Evolutionary conservation across 1,140 invertebrate genomes (phyloP).

Genomic region (Drosophila tsacasi): DNA sequence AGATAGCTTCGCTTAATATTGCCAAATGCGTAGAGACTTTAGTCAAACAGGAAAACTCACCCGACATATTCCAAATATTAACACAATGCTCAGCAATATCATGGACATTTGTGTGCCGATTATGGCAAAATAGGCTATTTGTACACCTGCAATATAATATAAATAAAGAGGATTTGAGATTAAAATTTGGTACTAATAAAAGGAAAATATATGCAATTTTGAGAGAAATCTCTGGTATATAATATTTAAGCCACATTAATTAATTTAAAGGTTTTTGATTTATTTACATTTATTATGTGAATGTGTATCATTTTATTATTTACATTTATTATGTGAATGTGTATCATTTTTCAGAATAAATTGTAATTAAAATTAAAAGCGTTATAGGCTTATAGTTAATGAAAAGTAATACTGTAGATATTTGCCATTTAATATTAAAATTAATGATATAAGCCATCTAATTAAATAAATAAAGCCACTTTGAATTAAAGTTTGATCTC

Average conservation of each 20-base stretch:
- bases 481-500: constrained; percentile 9
- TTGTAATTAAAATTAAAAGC: background rate
- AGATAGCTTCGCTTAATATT: constrained; percentile 29
- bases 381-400: background rate
- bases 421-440: background rate
- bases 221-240: background rate
- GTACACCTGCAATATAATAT: constrained; percentile 88
- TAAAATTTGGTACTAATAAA: background rate
- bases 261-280: background rate
- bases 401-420: background rate
- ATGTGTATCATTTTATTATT: too few relatives aligned
- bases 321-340: background rate
- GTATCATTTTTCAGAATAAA: background rate
- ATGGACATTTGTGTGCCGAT: constrained; percentile 91
- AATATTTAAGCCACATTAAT: background rate
- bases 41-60: constrained; percentile 85
- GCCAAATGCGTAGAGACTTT: constrained; percentile 50
- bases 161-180: constrained; percentile 8
- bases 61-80: constrained; percentile 90
- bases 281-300: background rate
- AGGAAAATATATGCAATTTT: background rate
- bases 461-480: background rate
- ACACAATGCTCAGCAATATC: constrained; percentile 88
- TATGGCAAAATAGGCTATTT: constrained; percentile 91
- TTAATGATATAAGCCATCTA: background rate